phyloP scores from a whole-genome alignment of 2,113 vertebrate species.

The Hippocampus abdominalis region DNA sequence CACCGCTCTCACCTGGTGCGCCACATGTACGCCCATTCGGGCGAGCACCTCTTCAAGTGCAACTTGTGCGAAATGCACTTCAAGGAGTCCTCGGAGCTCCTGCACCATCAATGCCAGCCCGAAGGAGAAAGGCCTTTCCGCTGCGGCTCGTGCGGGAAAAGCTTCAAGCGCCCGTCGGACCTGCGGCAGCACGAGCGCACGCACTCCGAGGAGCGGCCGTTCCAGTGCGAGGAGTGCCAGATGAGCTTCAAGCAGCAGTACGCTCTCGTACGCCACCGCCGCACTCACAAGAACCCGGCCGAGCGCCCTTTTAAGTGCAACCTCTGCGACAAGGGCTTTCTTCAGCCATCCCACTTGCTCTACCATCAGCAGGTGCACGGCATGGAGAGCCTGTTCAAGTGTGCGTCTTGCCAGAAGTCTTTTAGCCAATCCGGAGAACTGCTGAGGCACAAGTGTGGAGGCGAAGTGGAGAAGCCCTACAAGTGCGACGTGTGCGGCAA shows the following conservation, averaged over 20 bases:
- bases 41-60: constrained; percentile 94
- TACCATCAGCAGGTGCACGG: constrained; percentile 94
- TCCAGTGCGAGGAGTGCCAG: constrained; percentile 95
- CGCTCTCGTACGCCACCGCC: constrained; percentile 88
- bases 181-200: constrained; percentile 93
- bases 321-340: constrained; percentile 91
- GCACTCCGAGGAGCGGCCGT: constrained; percentile 90
- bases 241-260: constrained; percentile 99
- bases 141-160: constrained; percentile 87
- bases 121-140: constrained; percentile 89
- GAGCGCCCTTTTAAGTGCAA: constrained; percentile 85
- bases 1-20: constrained; percentile 94
- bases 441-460: constrained; percentile 89
- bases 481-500: constrained; percentile 91
- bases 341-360: constrained; percentile 89
- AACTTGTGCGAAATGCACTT: constrained; percentile 92
- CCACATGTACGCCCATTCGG: constrained; percentile 94
- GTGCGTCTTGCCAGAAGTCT: constrained; percentile 93
- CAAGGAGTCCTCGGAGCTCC: constrained; percentile 90
- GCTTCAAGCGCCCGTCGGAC: constrained; percentile 91
- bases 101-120: constrained; percentile 93
- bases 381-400: constrained; percentile 93
- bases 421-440: constrained; percentile 92
- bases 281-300: constrained; percentile 84
- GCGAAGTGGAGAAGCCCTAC: constrained; percentile 84